A percentile compares a stretch with the other conserved stretches of the same genome.
phyloP scores from a whole-genome alignment of 2,888 invertebrate genomes.

The Theretra japonica region DNA sequence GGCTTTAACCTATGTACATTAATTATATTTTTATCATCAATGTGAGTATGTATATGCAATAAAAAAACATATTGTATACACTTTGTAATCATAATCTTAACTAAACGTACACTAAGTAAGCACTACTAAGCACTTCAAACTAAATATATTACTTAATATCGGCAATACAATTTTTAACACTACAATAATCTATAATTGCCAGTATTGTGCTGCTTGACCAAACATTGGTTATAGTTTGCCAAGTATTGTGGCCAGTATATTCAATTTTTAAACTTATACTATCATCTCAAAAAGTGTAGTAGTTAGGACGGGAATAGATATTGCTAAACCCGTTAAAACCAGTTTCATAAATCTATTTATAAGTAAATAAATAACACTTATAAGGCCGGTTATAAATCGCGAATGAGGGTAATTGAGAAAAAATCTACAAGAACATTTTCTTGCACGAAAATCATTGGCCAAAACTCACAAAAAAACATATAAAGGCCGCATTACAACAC shows the following conservation, averaged over 20 bases:
- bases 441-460: background rate
- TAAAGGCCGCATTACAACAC: slow-evolving; percentile 13
- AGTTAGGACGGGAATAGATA: background rate
- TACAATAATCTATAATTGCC: too few species aligned
- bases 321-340: background rate
- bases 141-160: too few species aligned
- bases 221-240: background rate
- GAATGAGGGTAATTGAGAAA: background rate
- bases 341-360: slow-evolving; percentile 10
- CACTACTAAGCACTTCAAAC: too few species aligned
- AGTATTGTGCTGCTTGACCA: background rate
- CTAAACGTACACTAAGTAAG: too few species aligned
- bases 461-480: background rate
- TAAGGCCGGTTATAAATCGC: background rate
- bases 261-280: background rate
- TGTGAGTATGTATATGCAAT: too few species aligned
- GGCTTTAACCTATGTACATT: too few species aligned
- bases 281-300: background rate
- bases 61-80: too few species aligned
- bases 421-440: background rate
- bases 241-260: background rate
- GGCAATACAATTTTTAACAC: too few species aligned
- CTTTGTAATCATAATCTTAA: too few species aligned
- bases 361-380: background rate
- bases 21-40: too few species aligned